Conservation (phyloP, 2,888 invertebrate species). For the Deilephila elpenor region DNA sequence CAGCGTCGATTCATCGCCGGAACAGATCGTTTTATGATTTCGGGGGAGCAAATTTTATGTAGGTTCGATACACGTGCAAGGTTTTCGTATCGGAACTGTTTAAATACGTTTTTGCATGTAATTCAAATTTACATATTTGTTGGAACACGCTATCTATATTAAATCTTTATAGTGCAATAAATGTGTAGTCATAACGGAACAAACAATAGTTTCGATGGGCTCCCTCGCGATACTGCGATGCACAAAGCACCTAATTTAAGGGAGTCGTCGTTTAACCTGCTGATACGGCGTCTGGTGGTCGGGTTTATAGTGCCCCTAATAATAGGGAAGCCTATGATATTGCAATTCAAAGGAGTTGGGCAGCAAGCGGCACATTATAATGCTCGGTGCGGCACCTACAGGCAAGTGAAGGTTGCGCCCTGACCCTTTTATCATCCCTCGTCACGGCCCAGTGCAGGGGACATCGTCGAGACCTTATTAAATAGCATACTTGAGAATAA, state of each 20-base stretch:
- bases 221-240: not conserved
- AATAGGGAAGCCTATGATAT: constrained; percentile 72
- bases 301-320: constrained; percentile 73
- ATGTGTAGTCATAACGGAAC: not conserved
- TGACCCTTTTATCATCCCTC: constrained; percentile 65
- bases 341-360: constrained; percentile 70
- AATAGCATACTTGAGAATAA: constrained; percentile 52
- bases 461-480: constrained; percentile 56
- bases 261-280: constrained; percentile 64
- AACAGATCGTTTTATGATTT: constrained; percentile 77
- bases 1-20: constrained; percentile 68
- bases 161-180: constrained; percentile 12
- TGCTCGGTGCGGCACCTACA: constrained; percentile 67
- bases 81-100: constrained; percentile 35
- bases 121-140: not conserved
- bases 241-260: constrained; percentile 61
- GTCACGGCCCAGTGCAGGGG: constrained; percentile 60
- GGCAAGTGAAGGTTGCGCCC: constrained; percentile 69
- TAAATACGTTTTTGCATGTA: constrained; percentile 6
- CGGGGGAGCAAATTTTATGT: constrained; percentile 60
- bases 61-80: constrained; percentile 44
- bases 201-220: not conserved
- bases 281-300: constrained; percentile 64
- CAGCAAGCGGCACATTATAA: constrained; percentile 62
- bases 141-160: not conserved